Evolutionary conservation across 2,888 invertebrate species (phyloP), one percentile per base, ranked within the genome.

Genomic region (Blera fallax): DNA sequence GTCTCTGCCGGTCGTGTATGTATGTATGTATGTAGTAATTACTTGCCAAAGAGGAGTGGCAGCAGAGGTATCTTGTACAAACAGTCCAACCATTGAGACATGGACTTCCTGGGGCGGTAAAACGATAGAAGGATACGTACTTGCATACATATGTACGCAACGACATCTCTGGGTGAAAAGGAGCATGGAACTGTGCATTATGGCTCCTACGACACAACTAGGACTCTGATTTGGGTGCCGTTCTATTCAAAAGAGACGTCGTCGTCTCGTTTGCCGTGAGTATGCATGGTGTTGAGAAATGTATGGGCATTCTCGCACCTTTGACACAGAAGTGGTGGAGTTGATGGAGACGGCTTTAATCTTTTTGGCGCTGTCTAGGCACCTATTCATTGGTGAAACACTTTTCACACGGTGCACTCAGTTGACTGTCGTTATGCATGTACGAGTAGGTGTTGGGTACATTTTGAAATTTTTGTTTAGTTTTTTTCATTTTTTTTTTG

Each of bases 51-150:
- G 50, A 16, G 32, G 14, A 14, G 14, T 1, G 54, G 21, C 43
- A 27, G 24, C 37, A 60, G 45, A 50, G 54, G 62, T 34, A 50
- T 64, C 65, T 65, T 78, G 64, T 65, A 60, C 65, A 82, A 82
- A 82, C 72, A 82, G 60, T 50, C 52, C 40, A 58, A 45, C 72
- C 70, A 78, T 83, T 78, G 72, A 82, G 78, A 83, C 82, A 72
- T 65, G 78, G 82, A 78, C 72, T 83, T 83, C 78, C 82, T 83
- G 78, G 72, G 82, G 82, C 82, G 65, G 58, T 62, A 24, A 16
- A 14, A 29, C 3, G 29, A 67, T 60, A 45, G 29, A 40, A 56
- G 52, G 52, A 27, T 50, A 50, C 24, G 21, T 32, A 34, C 48
- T 10, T n/a, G n/a, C n/a, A n/a, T n/a, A 14, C 18, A 34, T 29